These are phyloP conservation scores for Asteroscopus sphinx DNA, from an alignment of 2,888 invertebrate species.

Conservation along the genomic window DNA sequence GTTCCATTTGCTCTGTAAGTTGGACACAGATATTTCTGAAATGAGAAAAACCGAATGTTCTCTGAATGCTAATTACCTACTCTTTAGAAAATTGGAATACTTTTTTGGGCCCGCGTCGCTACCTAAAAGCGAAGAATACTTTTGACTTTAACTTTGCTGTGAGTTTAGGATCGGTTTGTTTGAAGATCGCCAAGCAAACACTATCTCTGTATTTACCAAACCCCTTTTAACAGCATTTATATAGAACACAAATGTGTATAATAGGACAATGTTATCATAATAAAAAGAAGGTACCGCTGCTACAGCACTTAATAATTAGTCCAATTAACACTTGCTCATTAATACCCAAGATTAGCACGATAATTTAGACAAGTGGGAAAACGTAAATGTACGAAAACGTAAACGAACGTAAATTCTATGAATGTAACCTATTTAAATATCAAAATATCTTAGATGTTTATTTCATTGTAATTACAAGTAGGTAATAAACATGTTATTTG, in stretches of 20 bases:
- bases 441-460: too few species aligned
- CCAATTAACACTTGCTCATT: slow-evolving; percentile 17
- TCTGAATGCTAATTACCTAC: slow-evolving; percentile 69
- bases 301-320: slow-evolving; percentile 15
- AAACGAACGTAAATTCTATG: too few species aligned
- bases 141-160: slow-evolving; percentile 51
- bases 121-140: slow-evolving; percentile 40
- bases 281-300: too few species aligned
- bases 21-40: slow-evolving; percentile 69
- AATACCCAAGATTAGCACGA: too few species aligned
- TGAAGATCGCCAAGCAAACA: slow-evolving; percentile 50
- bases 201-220: slow-evolving; percentile 48
- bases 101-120: slow-evolving; percentile 42
- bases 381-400: too few species aligned
- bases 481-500: slow-evolving; percentile 57
- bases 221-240: slow-evolving; percentile 47
- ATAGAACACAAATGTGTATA: slow-evolving; percentile 31
- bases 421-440: too few species aligned
- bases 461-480: slow-evolving; percentile 11
- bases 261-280: too few species aligned
- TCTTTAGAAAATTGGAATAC: slow-evolving; percentile 54
- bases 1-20: slow-evolving; percentile 72
- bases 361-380: too few species aligned
- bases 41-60: slow-evolving; percentile 68
- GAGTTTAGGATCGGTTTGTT: slow-evolving; percentile 54